Evolutionary conservation across 2,797 vertebrate genomes (phyloP).

Genomic region (Acanthurus lineatus): DNA sequence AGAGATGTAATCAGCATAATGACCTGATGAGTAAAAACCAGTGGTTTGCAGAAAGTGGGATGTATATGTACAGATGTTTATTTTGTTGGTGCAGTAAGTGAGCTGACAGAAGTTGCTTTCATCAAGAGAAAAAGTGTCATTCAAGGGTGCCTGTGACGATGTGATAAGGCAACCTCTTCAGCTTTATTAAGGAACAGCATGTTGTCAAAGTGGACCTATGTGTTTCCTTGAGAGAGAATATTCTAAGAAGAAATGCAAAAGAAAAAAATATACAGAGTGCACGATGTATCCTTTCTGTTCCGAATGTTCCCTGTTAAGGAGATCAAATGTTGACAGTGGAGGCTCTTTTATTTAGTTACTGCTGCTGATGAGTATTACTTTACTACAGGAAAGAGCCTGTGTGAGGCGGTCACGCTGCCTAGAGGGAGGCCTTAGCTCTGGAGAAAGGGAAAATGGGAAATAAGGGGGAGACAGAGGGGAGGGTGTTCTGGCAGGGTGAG

Average conservation of each 20-base stretch:
- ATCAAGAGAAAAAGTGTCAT: constrained; percentile 11
- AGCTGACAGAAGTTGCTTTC: constrained; percentile 32
- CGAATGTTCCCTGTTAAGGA: constrained; percentile 58
- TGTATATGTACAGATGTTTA: constrained; percentile 38
- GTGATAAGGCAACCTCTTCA: constrained; percentile 40
- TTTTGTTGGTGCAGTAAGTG: constrained; percentile 48
- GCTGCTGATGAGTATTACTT: constrained; percentile 71
- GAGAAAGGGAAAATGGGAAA: constrained; percentile 38
- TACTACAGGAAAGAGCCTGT: constrained; percentile 48
- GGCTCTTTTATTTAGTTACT: constrained; percentile 64
- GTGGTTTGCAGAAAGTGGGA: constrained; percentile 32
- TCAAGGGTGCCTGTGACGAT: constrained; percentile 35
- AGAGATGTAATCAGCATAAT: constrained; percentile 44
- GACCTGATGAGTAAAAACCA: constrained; percentile 24
- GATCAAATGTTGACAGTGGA: constrained; percentile 54
- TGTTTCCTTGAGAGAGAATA: constrained; percentile 55
- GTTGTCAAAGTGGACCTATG: constrained; percentile 76
- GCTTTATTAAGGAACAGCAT: constrained; percentile 66
- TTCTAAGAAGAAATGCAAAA: constrained; percentile 62
- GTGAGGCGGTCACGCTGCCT: constrained; percentile 50
- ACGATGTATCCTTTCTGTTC: constrained; percentile 54
- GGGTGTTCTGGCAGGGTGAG: constrained; percentile 32
- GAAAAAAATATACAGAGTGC: constrained; percentile 44
- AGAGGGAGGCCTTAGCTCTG: constrained; percentile 76
- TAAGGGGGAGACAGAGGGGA: constrained; percentile 28